A percentile compares a stretch with the other conserved stretches of the same genome.
These are phyloP conservation scores for Timandra comae DNA, from an alignment of 2,888 invertebrate genomes.

Conservation along the genomic window DNA sequence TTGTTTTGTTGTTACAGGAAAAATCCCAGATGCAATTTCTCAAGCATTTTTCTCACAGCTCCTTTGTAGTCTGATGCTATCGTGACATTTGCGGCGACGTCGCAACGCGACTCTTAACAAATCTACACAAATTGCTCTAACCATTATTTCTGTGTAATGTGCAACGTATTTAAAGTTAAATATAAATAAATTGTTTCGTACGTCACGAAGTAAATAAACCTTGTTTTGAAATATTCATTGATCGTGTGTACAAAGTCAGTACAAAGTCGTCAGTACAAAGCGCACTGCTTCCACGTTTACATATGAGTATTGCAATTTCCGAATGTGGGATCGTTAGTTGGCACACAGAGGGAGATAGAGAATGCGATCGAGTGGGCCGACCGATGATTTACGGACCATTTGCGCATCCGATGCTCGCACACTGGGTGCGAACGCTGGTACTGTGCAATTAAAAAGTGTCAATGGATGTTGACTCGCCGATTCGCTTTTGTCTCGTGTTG, in stretches of 20 bases:
- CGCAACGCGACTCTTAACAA: constrained; percentile 14
- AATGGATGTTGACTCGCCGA: constrained; percentile 36
- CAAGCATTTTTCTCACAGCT: constrained; percentile 11
- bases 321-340: constrained; percentile 54
- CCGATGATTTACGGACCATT: constrained; percentile 53
- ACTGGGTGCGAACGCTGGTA: constrained; percentile 30
- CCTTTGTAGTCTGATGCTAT: constrained; percentile 21
- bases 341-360: constrained; percentile 36
- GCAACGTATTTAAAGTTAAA: constrained; percentile 8
- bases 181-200: constrained; percentile 10
- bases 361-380: constrained; percentile 36
- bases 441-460: constrained; percentile 44
- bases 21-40: constrained; percentile 8
- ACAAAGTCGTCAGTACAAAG: constrained; percentile 51
- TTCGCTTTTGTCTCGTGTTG: constrained; percentile 33
- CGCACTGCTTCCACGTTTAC: constrained; percentile 48
- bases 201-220: constrained; percentile 17
- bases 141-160: neutral
- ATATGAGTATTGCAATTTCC: constrained; percentile 70
- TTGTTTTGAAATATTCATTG: constrained; percentile 40
- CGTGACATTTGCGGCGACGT: constrained; percentile 19
- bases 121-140: constrained; percentile 8
- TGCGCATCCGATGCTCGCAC: constrained; percentile 39
- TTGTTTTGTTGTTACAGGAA: too few relatives aligned
- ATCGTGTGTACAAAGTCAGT: constrained; percentile 36